Evolutionary conservation across 1,140 invertebrate species (phyloP), one percentile per base, ranked within the genome.

Genomic region (Achroia grisella): DNA sequence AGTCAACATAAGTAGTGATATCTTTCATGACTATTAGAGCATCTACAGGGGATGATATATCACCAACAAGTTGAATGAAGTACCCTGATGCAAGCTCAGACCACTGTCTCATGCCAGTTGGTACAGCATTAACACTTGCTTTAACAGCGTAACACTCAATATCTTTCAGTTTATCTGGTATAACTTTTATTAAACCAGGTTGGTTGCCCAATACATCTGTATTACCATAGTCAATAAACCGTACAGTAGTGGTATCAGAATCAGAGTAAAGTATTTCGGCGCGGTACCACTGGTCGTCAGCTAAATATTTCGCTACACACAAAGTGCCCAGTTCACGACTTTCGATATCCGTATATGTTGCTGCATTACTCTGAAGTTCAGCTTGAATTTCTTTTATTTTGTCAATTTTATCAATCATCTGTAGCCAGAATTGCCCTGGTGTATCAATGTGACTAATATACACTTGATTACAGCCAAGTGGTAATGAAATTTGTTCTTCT

Each of bases 141-240:
- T 90, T 89, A 4, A 89, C 66, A 1, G 90, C 89, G 43, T 89
- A 90, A 6, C 87, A 79, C 39, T 89, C 86, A 0, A 89, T 62
- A 9, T 73, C 72, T 42, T 75, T 81, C 52, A 88, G 79, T 31
- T 86, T 72, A 9, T 88, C 80, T 0, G 89, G 88, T 17, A 93
- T 72, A 6, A 84, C 72, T 60, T 91, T 92, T 0, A 93, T 84
- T 8, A 89, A 68, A 0, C 71, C 80, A 0, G 81, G 80, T 8
- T 85, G 82, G 40, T 90, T 91, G 29, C 90, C 86, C 0, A 92
- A 86, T 0, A 91, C 87, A 59, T 94, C 93, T 0, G 91, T 92
- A 51, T 93, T 94, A 6, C 95, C 95, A 67, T 91, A 95, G 67
- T 97, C 95, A 2, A 96, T 90, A 63, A 95, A 96, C 15, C 90